Percentiles rank a stretch among this genome's conserved stretches.
Evolutionary conservation across 2,797 vertebrate genomes (phyloP).

Genomic region (Bucorvus abyssinicus): DNA sequence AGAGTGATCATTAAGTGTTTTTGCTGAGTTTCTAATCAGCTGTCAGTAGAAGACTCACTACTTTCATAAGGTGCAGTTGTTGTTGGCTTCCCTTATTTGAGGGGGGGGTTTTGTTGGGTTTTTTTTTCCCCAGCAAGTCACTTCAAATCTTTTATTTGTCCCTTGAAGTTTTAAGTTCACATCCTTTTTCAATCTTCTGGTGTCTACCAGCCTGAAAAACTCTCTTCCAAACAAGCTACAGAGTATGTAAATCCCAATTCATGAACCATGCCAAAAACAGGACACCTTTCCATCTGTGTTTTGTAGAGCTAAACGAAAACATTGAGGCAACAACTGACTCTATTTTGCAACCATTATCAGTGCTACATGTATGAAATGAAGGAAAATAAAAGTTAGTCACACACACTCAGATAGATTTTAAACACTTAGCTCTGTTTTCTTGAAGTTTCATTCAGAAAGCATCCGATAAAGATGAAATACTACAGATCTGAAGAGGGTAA

Average conservation of each 20-base stretch:
- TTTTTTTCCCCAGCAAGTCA: not conserved
- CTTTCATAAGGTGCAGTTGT: not conserved
- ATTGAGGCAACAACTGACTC: not conserved
- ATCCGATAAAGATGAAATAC: not conserved
- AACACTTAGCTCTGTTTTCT: not conserved
- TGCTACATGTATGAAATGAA: not conserved
- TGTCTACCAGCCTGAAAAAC: not conserved
- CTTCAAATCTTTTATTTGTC: not conserved
- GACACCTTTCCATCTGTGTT: not conserved
- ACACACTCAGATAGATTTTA: not conserved
- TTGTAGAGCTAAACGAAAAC: not conserved
- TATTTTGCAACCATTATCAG: not conserved
- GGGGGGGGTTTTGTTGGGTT: not conserved
- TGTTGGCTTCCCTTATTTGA: not conserved
- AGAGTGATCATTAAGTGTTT: not conserved
- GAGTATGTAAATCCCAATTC: not conserved
- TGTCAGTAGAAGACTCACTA: not conserved
- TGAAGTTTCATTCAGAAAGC: not conserved
- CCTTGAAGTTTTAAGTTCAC: not conserved
- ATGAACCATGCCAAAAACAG: not conserved
- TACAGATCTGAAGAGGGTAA: not conserved
- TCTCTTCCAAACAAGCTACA: not conserved
- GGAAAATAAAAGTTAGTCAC: not conserved
- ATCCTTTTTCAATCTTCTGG: not conserved
- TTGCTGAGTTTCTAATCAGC: not conserved